phyloP scores from a whole-genome alignment of 2,113 vertebrate genomes.

The Willisornis vidua region DNA sequence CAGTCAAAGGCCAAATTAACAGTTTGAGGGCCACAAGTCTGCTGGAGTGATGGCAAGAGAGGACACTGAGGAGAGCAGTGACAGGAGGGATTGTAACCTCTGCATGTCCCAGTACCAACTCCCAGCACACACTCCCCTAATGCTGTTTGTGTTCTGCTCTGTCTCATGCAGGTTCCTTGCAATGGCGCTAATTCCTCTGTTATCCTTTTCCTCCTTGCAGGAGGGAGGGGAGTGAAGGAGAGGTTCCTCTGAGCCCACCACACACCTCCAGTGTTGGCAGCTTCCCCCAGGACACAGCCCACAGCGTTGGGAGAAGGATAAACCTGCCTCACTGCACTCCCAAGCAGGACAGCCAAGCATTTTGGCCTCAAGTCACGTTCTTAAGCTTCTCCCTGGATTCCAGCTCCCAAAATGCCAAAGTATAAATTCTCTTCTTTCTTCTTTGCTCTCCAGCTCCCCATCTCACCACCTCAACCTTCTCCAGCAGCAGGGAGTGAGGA shows the following conservation, averaged over 20 bases:
- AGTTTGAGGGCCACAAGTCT: background rate
- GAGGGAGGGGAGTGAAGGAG: background rate
- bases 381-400: slow-evolving; percentile 59
- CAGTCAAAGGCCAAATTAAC: slow-evolving; percentile 23
- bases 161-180: background rate
- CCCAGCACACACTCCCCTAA: background rate
- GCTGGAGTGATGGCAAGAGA: background rate
- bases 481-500: background rate
- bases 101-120: background rate
- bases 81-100: background rate
- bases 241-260: background rate
- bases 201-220: background rate
- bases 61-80: background rate
- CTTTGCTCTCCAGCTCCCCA: background rate
- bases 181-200: background rate
- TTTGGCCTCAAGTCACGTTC: slow-evolving; percentile 60
- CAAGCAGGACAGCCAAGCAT: slow-evolving; percentile 29
- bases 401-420: slow-evolving; percentile 57
- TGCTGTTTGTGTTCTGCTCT: background rate
- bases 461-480: slow-evolving; percentile 45
- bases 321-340: background rate
- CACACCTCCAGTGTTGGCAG: background rate
- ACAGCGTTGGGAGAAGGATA: slow-evolving; percentile 3
- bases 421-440: slow-evolving; percentile 34
- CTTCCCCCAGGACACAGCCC: background rate